Percentiles rank a stretch among this genome's conserved stretches.
Conservation (phyloP, 2,888 invertebrate genomes). For the Tineola bisselliella region DNA sequence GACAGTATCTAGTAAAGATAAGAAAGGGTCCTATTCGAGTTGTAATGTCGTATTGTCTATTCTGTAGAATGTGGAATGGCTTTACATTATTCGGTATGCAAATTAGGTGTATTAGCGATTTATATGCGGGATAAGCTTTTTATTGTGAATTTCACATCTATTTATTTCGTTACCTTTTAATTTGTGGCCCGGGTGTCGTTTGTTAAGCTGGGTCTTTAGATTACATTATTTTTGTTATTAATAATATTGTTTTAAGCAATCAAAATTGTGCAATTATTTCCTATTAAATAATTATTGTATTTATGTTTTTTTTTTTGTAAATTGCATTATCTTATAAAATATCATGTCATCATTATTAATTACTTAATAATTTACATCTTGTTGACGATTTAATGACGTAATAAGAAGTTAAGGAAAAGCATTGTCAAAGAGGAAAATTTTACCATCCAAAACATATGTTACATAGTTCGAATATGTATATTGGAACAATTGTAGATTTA, state of each 20-base stretch:
- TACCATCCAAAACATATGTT: neutral
- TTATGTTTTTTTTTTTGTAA: neutral
- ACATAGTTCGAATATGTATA: neutral
- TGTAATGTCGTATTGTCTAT: constrained; percentile 52
- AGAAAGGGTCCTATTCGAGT: constrained; percentile 50
- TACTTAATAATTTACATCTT: neutral
- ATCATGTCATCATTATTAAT: neutral
- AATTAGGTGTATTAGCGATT: constrained; percentile 24
- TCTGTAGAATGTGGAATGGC: neutral
- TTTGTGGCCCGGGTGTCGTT: too few species aligned
- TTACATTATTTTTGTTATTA: too few species aligned
- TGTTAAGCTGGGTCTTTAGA: too few species aligned
- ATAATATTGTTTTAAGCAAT: too few species aligned
- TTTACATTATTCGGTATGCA: constrained; percentile 30
- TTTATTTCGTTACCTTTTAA: neutral
- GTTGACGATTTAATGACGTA: neutral
- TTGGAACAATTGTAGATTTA: neutral
- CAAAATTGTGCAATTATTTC: too few species aligned
- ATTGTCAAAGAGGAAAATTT: constrained; percentile 8
- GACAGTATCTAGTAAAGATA: constrained; percentile 42
- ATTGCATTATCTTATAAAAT: neutral
- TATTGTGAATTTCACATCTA: neutral
- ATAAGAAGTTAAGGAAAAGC: neutral
- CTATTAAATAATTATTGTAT: too few species aligned
- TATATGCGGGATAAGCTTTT: neutral